These are phyloP conservation scores for Macrophya alboannulata DNA, from an alignment of 2,888 invertebrate species.

Conservation along the genomic window DNA sequence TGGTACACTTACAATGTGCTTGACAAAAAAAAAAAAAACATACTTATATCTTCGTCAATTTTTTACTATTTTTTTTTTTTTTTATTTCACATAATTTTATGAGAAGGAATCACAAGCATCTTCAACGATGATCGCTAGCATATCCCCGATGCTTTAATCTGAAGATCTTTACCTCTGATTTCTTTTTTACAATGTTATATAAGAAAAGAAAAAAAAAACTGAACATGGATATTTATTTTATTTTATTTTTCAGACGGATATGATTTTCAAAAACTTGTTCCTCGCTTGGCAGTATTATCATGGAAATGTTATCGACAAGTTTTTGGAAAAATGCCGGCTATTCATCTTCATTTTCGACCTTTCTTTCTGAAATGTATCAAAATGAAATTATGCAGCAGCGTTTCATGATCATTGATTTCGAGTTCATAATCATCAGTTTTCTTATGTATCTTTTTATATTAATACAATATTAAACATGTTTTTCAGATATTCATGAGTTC, in stretches of 20 bases:
- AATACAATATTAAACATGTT: not conserved
- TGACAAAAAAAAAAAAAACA: not conserved
- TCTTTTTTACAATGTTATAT: too few relatives aligned
- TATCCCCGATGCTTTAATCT: not conserved
- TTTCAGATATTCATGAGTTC: not conserved
- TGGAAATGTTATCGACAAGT: slow-evolving; percentile 31
- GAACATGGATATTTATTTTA: not conserved
- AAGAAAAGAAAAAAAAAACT: not conserved
- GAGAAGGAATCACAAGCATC: not conserved
- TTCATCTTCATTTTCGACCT: not conserved
- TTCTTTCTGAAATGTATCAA: slow-evolving; percentile 5
- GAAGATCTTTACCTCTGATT: not conserved
- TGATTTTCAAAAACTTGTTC: slow-evolving; percentile 1
- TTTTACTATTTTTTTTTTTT: not conserved
- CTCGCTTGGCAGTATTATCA: not conserved
- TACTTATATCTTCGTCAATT: not conserved
- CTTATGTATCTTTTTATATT: not conserved
- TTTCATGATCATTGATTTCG: not conserved
- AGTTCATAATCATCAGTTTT: not conserved
- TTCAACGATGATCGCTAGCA: not conserved
- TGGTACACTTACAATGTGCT: not conserved
- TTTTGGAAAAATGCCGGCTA: not conserved
- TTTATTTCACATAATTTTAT: not conserved
- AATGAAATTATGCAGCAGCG: not conserved
- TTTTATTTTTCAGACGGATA: slow-evolving; percentile 4